phyloP scores from a whole-genome alignment of 2,888 invertebrate species.

The Ctenicera cuprea region DNA sequence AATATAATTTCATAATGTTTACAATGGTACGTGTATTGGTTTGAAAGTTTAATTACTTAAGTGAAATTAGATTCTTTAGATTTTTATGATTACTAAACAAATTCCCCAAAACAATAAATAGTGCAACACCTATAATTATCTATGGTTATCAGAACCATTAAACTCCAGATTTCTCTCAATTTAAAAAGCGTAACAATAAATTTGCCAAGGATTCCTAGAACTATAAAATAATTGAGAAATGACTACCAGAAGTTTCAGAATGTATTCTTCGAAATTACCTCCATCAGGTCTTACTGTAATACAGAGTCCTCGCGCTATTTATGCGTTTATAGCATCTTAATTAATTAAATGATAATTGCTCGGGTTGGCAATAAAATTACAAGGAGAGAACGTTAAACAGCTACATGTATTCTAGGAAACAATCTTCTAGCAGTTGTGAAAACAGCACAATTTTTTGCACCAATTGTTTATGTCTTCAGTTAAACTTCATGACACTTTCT shows the following conservation, averaged over 20 bases:
- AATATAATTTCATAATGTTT: no score
- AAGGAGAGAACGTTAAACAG: slow-evolving; percentile 37
- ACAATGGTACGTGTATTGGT: no score
- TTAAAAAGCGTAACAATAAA: slow-evolving; percentile 22
- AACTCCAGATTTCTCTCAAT: slow-evolving; percentile 14
- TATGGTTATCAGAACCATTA: slow-evolving; percentile 1
- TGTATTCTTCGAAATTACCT: slow-evolving; percentile 42
- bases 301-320: slow-evolving; percentile 45
- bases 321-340: slow-evolving; percentile 57
- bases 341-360: slow-evolving; percentile 57
- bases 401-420: slow-evolving; percentile 42
- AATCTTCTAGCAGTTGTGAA: slow-evolving; percentile 47
- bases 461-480: slow-evolving; percentile 51
- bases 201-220: slow-evolving; percentile 34
- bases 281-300: slow-evolving; percentile 33
- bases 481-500: slow-evolving; percentile 50
- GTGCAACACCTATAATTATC: neutral
- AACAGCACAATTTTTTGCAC: slow-evolving; percentile 49
- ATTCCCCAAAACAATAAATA: neutral
- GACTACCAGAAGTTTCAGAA: slow-evolving; percentile 36
- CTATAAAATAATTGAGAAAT: slow-evolving; percentile 48
- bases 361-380: slow-evolving; percentile 48
- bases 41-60: no score
- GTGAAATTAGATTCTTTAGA: no score
- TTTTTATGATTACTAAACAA: neutral